Evolutionary conservation across 2,113 vertebrate genomes (phyloP).

Genomic region (Machaerirhynchus nigripectus): DNA sequence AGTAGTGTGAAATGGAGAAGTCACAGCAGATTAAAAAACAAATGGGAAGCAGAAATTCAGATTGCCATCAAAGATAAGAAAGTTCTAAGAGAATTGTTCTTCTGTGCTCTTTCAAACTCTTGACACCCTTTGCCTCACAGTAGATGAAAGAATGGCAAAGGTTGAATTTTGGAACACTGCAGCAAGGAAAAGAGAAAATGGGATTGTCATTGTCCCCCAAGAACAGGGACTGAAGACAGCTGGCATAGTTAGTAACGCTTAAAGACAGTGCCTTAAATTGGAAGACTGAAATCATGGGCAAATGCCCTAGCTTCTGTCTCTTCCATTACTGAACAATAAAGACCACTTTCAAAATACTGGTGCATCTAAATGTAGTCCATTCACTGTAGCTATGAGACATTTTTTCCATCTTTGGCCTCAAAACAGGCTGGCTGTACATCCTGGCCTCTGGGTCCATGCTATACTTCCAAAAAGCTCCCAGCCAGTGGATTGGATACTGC

Average conservation of each 20-base stretch:
- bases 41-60: neutral
- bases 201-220: neutral
- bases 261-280: neutral
- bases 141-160: neutral
- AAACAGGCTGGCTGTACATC: neutral
- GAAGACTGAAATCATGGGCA: neutral
- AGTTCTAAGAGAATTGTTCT: neutral
- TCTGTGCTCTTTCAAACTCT: neutral
- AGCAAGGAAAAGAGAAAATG: neutral
- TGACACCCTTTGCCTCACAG: neutral
- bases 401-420: neutral
- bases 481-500: neutral
- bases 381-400: neutral
- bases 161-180: neutral
- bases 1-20: slow-evolving; percentile 14
- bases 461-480: neutral
- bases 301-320: neutral
- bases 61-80: neutral
- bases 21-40: slow-evolving; percentile 33
- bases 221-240: neutral
- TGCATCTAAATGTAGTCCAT: neutral
- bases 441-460: neutral
- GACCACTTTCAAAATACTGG: neutral
- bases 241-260: neutral
- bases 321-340: neutral